Evolutionary conservation across 1,140 invertebrate genomes (phyloP), one percentile per base, ranked within the genome.

Genomic region (Orchestia grillus): DNA sequence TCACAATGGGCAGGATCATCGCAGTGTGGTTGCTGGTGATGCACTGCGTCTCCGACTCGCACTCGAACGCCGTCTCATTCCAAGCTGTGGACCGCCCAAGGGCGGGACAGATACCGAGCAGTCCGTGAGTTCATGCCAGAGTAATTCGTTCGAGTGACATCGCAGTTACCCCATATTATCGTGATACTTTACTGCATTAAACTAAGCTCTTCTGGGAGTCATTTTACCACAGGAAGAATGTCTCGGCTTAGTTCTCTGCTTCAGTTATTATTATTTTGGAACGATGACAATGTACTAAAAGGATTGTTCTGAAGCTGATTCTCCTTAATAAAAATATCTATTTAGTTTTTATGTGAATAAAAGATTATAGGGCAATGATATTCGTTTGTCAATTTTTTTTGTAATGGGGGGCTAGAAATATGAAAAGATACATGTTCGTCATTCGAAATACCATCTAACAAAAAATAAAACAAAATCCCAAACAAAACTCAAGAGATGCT

Each of bases 1-100:
- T 98, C 28, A 99, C 99, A 98, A 99, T 98, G 15, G 99, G 99
- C 94, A 99, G 97, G 96, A 99, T 99, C 98, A 99, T 99, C 97
- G 99, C 99, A 0, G 98, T 98, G 97, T 99, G 98, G 0, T 98
- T 98, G 0, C 98, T 97, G 0, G 98, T 98, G 96, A 96, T 96
- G 88, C 97, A 97, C n/a, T 87, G 96, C 53, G 45, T 96, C 0
- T 94, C 53, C 36, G 42, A 96, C 96, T 97, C 96, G 42, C 96
- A 97, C 41, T 91, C 96, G 47, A 97, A 95, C 0, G 19, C 95
- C 15, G 96, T 97, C 45, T 96, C 95, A 96, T 97, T 97, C 96
- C 96, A 97, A 96, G 87, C 96, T 96, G 96, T 96, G 96, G 94
- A 53, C 47, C 95, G 97, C 97, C n/a, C 8, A 57, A 36, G 16